Percentiles rank a stretch among this genome's conserved stretches.
Conservation (phyloP, 1,140 invertebrate species). For the Lasaia peninsularis region DNA sequence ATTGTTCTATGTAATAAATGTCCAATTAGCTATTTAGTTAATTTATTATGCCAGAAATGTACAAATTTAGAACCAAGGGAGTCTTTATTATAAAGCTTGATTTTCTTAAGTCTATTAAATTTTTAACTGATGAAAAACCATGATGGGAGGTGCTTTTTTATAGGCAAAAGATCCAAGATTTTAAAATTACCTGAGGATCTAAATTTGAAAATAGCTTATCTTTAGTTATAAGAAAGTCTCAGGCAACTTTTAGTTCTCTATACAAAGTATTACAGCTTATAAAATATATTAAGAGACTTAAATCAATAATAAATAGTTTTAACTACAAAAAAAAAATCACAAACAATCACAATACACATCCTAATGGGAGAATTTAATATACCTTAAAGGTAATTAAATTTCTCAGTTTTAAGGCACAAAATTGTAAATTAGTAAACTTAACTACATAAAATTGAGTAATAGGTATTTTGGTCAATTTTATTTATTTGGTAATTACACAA, state of each 20-base stretch:
- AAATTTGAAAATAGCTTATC: too few relatives aligned
- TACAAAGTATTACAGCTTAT: neutral
- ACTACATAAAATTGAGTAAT: slow-evolving; percentile 2
- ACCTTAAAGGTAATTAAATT: neutral
- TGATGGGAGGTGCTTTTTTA: too few relatives aligned
- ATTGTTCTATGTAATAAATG: too few relatives aligned
- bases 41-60: too few relatives aligned
- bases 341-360: slow-evolving; percentile 4
- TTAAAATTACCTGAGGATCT: too few relatives aligned
- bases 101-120: too few relatives aligned
- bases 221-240: neutral
- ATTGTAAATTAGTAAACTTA: slow-evolving; percentile 1
- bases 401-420: neutral
- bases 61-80: too few relatives aligned
- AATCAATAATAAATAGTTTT: slow-evolving; percentile 1
- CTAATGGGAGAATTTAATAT: neutral
- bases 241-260: neutral
- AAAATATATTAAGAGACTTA: neutral
- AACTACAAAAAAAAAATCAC: slow-evolving; percentile 3
- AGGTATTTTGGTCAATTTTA: slow-evolving; percentile 4
- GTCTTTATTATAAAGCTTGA: too few relatives aligned
- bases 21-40: too few relatives aligned
- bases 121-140: too few relatives aligned
- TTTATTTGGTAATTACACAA: slow-evolving; percentile 4
- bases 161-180: too few relatives aligned